Percentiles rank a stretch among this genome's conserved stretches.
phyloP scores from a whole-genome alignment of 1,140 invertebrate genomes.

The Andricus grossulariae region DNA sequence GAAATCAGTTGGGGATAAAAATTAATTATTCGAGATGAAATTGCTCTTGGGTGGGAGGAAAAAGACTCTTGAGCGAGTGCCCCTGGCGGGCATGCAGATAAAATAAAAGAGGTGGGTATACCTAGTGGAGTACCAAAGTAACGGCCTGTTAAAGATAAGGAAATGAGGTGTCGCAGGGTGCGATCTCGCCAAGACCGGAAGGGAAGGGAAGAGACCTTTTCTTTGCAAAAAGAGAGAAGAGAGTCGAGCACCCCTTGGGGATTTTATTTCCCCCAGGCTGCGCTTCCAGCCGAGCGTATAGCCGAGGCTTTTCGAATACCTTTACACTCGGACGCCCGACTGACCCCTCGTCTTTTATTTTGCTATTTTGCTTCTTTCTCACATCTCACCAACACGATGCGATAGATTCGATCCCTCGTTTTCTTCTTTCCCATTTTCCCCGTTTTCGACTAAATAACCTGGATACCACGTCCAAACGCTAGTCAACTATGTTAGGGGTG shows the following conservation, averaged over 20 bases:
- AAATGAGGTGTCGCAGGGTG: constrained; percentile 75
- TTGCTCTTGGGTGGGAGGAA: not conserved
- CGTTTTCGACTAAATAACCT: not conserved
- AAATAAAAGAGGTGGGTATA: constrained; percentile 42
- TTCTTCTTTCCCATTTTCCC: not conserved
- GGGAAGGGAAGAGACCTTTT: constrained; percentile 58
- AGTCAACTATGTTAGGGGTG: not conserved
- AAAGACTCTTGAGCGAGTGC: constrained; percentile 1
- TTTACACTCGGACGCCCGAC: constrained; percentile 71
- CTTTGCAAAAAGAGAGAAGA: constrained; percentile 45
- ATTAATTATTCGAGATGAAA: constrained; percentile 24
- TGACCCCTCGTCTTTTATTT: constrained; percentile 43
- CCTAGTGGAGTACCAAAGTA: constrained; percentile 53
- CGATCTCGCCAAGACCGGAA: constrained; percentile 55
- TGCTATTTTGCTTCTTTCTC: not conserved
- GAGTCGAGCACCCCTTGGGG: constrained; percentile 62
- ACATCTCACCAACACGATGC: not conserved
- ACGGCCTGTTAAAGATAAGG: constrained; percentile 77
- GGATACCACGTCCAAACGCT: not conserved
- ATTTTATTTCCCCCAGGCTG: constrained; percentile 53
- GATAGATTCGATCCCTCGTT: constrained; percentile 11
- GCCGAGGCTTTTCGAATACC: constrained; percentile 67
- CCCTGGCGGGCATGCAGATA: constrained; percentile 43
- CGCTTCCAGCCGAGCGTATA: constrained; percentile 49
- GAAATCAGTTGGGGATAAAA: constrained; percentile 6